Base-by-base conservation (phyloP, 2,797 vertebrate species). In the Neosilurus mollespiculum region DNA sequence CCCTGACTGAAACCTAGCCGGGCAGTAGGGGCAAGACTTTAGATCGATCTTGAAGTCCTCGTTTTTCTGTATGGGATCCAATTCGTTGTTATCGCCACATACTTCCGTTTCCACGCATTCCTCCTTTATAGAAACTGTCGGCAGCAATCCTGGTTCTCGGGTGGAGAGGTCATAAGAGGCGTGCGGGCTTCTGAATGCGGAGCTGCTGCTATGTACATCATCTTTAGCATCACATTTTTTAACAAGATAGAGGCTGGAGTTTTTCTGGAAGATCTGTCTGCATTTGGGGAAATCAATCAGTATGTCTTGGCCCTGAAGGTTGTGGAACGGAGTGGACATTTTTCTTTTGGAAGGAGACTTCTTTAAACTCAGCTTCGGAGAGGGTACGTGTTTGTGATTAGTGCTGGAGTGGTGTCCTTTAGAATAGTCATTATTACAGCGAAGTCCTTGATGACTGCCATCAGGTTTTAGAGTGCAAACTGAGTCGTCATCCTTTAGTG, bases 1-100 rank as follows among this genome's bases (percentile, higher is more conserved):
- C 88, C 97, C 98, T 4, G 98, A 98, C 93, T 98, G 97, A 93
- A 99, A 99, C 71, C 96, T 92, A 86, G 97, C 98, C 73, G 98
- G 96, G 91, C 98, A 98, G 87, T 99, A 99, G 0, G 97, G 97
- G 89, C 98, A 99, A 0, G 93, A 96, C 90, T 99, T 98, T 11
- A 84, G 73, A 64, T 83, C 78, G 73, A 93, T 94, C 80, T 97
- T 96, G 9, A 94, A 91, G 8, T 96, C 96, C 69, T 93, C 92
- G 4, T 75, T 92, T 91, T 96, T 91, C 84, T 95, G 93, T 88
- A 94, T 91, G 87, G 96, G 91, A 65, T 93, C 90, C 49, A 94
- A 87, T 64, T 96, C 95, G 77, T 95, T 90, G 78, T 90, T 93
- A 92, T 96, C 91, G 77, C 87, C 86, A 83, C 84, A 94, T 11